Conservation (phyloP, 2,113 vertebrate species). For the Sigmodon hispidus region DNA sequence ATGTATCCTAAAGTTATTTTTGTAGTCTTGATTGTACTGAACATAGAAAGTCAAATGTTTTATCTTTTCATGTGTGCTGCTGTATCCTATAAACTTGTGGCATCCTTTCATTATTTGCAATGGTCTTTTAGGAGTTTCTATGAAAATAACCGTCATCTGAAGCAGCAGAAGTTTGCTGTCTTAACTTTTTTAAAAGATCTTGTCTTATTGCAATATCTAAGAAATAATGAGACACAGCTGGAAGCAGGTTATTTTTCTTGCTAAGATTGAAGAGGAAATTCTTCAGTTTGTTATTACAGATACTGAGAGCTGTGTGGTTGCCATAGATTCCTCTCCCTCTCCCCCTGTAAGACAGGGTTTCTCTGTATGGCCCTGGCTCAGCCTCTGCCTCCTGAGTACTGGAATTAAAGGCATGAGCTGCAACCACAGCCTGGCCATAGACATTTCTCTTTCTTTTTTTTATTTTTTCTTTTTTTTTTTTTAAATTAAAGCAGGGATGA, state of each 20-base stretch:
- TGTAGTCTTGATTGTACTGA: background rate
- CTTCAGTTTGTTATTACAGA: background rate
- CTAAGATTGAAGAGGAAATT: background rate
- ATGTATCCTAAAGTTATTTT: background rate
- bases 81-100: background rate
- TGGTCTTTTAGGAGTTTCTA: background rate
- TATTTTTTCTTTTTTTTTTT: background rate
- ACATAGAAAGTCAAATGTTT: background rate
- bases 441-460: background rate
- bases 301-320: background rate
- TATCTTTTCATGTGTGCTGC: background rate
- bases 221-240: background rate
- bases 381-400: background rate
- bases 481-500: background rate
- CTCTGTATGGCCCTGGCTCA: background rate
- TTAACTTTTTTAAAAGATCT: background rate
- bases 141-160: background rate
- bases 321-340: background rate
- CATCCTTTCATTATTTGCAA: background rate
- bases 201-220: background rate
- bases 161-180: background rate
- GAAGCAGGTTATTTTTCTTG: background rate
- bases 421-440: background rate
- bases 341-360: background rate
- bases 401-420: background rate